Evolutionary conservation across 2,113 vertebrate genomes (phyloP).

Genomic region (Stegastes partitus): DNA sequence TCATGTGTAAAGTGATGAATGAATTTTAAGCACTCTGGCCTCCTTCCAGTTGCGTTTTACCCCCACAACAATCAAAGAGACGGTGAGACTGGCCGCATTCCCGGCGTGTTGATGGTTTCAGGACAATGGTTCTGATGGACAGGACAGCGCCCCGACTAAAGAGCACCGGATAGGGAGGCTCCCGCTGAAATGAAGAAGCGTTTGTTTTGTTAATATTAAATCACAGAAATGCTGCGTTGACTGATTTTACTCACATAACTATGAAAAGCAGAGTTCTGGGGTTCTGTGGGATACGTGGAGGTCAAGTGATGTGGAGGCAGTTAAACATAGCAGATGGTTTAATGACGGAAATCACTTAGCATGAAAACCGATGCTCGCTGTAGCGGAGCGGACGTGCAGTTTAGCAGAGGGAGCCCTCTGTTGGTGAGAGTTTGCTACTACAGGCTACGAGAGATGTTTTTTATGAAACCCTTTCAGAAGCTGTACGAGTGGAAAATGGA

Average conservation of each 20-base stretch:
- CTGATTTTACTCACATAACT: neutral
- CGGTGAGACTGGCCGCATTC: slow-evolving; percentile 18
- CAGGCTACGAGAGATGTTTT: neutral
- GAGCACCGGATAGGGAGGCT: neutral
- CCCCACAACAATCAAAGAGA: slow-evolving; percentile 29
- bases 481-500: neutral
- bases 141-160: neutral
- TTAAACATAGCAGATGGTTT: neutral
- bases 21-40: slow-evolving; percentile 16
- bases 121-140: slow-evolving; percentile 24
- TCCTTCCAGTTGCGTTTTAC: slow-evolving; percentile 26
- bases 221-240: neutral
- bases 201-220: too few species aligned
- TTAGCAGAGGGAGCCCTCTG: slow-evolving; percentile 29
- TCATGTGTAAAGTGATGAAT: slow-evolving; percentile 39
- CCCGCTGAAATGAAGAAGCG: neutral
- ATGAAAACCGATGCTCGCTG: neutral
- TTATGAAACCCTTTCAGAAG: too few species aligned
- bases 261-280: neutral
- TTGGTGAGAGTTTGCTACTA: slow-evolving; percentile 29
- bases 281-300: neutral
- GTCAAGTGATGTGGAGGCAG: fast-evolving
- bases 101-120: slow-evolving; percentile 18
- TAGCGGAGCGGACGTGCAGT: neutral
- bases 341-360: neutral